A percentile compares a stretch with the other conserved stretches of the same genome.
These are phyloP conservation scores for Boloria euphrosyne DNA, from an alignment of 2,888 invertebrate genomes.

Conservation along the genomic window DNA sequence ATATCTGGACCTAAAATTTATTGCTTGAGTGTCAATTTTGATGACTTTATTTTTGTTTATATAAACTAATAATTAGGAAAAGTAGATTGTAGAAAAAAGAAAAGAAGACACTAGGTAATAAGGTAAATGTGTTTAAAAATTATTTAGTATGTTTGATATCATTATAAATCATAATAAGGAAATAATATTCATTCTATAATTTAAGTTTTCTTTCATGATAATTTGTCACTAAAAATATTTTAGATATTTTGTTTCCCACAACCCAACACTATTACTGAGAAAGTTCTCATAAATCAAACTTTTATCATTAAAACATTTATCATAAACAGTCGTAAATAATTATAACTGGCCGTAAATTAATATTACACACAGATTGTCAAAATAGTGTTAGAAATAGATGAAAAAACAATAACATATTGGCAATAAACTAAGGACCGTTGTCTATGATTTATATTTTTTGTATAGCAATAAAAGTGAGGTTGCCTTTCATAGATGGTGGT, in stretches of 20 bases:
- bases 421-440: slow-evolving; percentile 51
- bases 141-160: no score
- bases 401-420: slow-evolving; percentile 59
- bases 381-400: slow-evolving; percentile 48
- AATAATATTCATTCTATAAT: no score
- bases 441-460: slow-evolving; percentile 57
- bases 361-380: slow-evolving; percentile 40
- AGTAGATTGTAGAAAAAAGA: no score
- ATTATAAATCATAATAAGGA: no score
- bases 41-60: no score
- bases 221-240: not conserved
- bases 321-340: slow-evolving; percentile 16
- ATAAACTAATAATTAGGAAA: no score
- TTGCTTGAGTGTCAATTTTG: no score
- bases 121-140: no score
- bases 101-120: no score
- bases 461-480: slow-evolving; percentile 48
- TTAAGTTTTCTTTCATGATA: no score
- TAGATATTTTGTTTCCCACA: not conserved
- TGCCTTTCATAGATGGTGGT: slow-evolving; percentile 40
- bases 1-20: no score
- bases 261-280: slow-evolving; percentile 19
- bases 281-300: slow-evolving; percentile 21
- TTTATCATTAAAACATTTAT: slow-evolving; percentile 26
- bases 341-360: slow-evolving; percentile 34